A percentile compares a stretch with the other conserved stretches of the same genome.
phyloP scores from a whole-genome alignment of 1,140 invertebrate genomes.

The Megalopta genalis region DNA sequence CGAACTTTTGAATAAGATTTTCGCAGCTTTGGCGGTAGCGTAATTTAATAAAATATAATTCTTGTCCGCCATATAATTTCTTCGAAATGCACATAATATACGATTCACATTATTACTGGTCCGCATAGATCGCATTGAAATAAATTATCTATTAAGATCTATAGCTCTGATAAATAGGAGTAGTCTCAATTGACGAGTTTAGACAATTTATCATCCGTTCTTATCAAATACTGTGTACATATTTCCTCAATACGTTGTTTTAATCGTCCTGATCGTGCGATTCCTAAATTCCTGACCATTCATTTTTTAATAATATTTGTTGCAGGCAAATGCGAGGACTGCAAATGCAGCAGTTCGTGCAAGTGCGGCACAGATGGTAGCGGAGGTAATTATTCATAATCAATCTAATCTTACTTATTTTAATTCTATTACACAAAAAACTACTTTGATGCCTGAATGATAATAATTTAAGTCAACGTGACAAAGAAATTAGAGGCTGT shows the following conservation, averaged over 20 bases:
- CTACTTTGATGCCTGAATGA: too few relatives aligned
- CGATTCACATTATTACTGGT: neutral
- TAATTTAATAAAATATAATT: constrained; percentile 4
- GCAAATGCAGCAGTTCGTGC: constrained; percentile 73
- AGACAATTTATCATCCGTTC: constrained; percentile 2
- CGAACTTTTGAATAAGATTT: too few relatives aligned
- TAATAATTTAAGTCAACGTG: too few relatives aligned
- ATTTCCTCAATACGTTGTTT: constrained; percentile 17
- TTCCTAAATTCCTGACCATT: neutral
- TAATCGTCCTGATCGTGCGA: neutral
- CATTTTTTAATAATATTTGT: constrained; percentile 21
- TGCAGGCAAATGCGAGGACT: constrained; percentile 70
- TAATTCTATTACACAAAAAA: neutral
- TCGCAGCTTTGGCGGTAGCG: neutral
- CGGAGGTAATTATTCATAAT: constrained; percentile 64
- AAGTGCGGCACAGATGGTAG: constrained; percentile 68
- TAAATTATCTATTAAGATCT: constrained; percentile 16
- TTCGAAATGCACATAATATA: neutral
- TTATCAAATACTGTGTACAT: neutral
- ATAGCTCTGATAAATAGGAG: neutral
- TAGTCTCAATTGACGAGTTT: constrained; percentile 6
- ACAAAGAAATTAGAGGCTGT: too few relatives aligned
- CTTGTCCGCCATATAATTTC: neutral
- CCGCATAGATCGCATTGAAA: constrained; percentile 2
- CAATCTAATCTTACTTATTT: neutral